Base-by-base conservation (phyloP, 2,113 vertebrate genomes). In the Paramisgurnus dabryanus region DNA sequence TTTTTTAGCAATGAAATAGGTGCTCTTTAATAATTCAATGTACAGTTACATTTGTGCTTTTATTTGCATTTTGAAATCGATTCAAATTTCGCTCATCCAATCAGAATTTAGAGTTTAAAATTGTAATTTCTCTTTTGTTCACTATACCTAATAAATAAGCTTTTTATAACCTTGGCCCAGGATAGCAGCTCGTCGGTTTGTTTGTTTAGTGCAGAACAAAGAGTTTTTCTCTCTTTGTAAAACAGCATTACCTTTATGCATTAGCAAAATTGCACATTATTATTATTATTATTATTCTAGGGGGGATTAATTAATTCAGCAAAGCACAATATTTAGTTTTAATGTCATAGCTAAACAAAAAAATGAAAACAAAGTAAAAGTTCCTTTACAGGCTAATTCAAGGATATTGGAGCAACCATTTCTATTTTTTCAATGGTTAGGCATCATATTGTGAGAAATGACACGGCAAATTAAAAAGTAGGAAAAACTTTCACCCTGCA, bases 311-410 rank as follows among this genome's bases (percentile, higher is more conserved):
- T 86, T 66, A 80, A 81, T 81, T 83, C 75, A 50, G 63, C 22
- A 22, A 65, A 65, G 76, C 67, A 70, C 58, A 68, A 73, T 84
- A 80, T 84, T 86, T 86, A 82, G 77, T 81, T 77, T 86, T 82
- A 86, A 81, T 84, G 76, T 67, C 76, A 77, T 79, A 43, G 76
- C 9, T 66, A 64, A 64, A 79, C 18, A 75, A 80, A 66, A 66
- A 39, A 58, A 17, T 27, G n/a, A 68, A 67, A 40, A 53, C 53
- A 49, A 75, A 77, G 34, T 18, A 40, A 65, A 53, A 17, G 58
- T 77, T 69, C 49, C 74, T 68, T 57, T 69, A 57, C 39, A 11
- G 47, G 84, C 71, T 80, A 77, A 82, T 84, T 82, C 82, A 80
- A 84, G 82, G 82, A 77, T 76, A 68, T 43, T 58, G 73, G 43